Base-by-base conservation (phyloP, 37 sponge, comb jelly and placozoan genomes). In the Eunapius fragilis region DNA sequence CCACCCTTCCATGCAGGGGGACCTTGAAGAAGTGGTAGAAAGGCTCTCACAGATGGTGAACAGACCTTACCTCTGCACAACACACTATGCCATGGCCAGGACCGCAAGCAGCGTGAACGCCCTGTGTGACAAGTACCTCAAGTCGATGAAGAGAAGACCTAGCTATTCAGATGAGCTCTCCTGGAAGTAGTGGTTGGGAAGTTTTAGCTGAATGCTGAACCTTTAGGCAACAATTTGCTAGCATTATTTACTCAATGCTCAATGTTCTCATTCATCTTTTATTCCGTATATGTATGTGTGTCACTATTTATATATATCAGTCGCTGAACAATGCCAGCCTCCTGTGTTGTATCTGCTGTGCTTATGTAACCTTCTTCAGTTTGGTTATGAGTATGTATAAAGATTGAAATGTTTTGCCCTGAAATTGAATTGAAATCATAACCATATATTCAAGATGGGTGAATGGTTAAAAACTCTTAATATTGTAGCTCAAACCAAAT, bases 1-100 rank as follows among this genome's bases (percentile, higher is more conserved):
- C 17, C 6, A 19, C 7, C 6, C 58, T 77, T 41, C 6, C 6
- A 41, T 9, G 6, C 82, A 95, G 95, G 89, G 81, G 2, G 78
- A 86, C 30, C 38, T 96, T 47, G 96, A 96, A 72, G 94, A 84
- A 37, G 85, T 76, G 7, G 92, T 89, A 24, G 96, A 96, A 47
- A 78, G 32, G n/a, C 74, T 96, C 72, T 85, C 94, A 30, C 87
- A 91, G 85, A 82, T 91, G 86, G 94, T 96, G 23, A 89, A 75
- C 68, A 70, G 92, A 33, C 78, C 87, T 31, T 88, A 96, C 72
- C 82, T 96, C 84, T 48, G 73, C 50, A 90, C 93, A 30, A 88
- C 96, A n/a, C 86, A 81, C 68, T 28, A 87, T 10, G 68, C 89
- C 82, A 86, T 96, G 69, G 37, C 83, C 14, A 73, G 84, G 24